Base-by-base conservation (phyloP, 1,140 invertebrate species). In the Wasmannia auropunctata region DNA sequence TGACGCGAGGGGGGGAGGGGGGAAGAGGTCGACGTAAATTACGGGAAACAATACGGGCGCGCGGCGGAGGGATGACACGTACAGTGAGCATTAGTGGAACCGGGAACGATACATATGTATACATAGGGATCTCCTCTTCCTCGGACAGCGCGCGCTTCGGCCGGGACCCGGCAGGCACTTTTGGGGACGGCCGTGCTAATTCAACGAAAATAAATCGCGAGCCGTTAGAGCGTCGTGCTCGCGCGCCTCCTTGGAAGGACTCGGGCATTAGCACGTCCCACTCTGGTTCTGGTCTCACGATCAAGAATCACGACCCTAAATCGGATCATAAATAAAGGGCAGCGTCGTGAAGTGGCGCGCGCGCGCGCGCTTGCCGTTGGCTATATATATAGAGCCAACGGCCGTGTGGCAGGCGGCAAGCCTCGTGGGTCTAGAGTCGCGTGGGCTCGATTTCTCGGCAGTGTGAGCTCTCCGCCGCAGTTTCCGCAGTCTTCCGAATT, bases 141-240 rank as follows among this genome's bases (percentile, higher is more conserved):
- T n/a, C n/a, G n/a, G 34, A 79, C 40, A 77, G 28, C 28, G 56
- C 28, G 40, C 11, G n/a, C n/a, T n/a, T n/a, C n/a, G n/a, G n/a
- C 46, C 56, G 19, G 22, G 31, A 10, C 25, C 19, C 49, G 40
- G 56, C n/a, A 37, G 62, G 60, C 60, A 80, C 86, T 85, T n/a
- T 84, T 34, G 11, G 58, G 31, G 72, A 22, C 70, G 63, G 46
- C n/a, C n/a, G 46, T 49, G 79, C 87, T 90, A 90, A 88, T 90
- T 90, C 88, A 87, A 88, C 63, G 85, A 88, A 86, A 86, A 87
- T 87, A 87, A 87, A 87, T 87, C 80, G 80, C 51, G 70, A 28
- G 81, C 62, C 63, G 70, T 85, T 87, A 85, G 46, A 54, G 54
- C 72, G 76, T 49, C 51, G 76, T 34, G 25, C n/a, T 14, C n/a